phyloP scores from a whole-genome alignment of 2,113 vertebrate species.

The Lagopus muta region DNA sequence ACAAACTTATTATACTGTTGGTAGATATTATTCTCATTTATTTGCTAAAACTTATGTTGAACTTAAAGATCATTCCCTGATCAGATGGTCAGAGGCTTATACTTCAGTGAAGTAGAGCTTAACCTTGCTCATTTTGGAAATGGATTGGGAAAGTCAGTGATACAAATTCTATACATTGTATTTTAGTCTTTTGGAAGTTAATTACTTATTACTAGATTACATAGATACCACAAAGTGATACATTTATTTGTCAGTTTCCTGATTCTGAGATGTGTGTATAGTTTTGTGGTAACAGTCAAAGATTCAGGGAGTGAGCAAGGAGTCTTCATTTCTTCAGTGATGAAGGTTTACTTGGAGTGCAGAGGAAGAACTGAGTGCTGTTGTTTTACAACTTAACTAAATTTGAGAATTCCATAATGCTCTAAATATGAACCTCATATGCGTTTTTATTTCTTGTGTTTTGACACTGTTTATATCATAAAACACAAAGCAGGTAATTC shows the following conservation, averaged over 20 bases:
- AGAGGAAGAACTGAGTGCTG: background rate
- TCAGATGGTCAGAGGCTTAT: background rate
- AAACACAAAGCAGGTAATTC: background rate
- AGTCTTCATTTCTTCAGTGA: background rate
- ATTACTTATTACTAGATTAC: background rate
- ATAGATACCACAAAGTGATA: background rate
- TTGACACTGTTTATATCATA: background rate
- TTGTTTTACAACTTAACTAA: background rate
- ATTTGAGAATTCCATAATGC: background rate
- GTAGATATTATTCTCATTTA: background rate
- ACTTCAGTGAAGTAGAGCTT: background rate
- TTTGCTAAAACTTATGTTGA: background rate
- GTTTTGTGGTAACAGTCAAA: background rate
- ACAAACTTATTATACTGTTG: background rate
- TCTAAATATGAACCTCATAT: background rate
- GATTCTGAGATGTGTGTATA: fast-evolving
- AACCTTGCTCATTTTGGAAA: background rate
- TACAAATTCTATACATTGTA: background rate
- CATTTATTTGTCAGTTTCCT: background rate
- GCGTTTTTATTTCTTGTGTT: background rate
- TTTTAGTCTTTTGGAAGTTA: background rate
- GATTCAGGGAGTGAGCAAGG: background rate
- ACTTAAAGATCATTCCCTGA: background rate
- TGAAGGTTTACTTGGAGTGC: background rate
- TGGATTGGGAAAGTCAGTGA: background rate